phyloP scores from a whole-genome alignment of 2,113 vertebrate species.

The Cranoglanis bouderius region DNA sequence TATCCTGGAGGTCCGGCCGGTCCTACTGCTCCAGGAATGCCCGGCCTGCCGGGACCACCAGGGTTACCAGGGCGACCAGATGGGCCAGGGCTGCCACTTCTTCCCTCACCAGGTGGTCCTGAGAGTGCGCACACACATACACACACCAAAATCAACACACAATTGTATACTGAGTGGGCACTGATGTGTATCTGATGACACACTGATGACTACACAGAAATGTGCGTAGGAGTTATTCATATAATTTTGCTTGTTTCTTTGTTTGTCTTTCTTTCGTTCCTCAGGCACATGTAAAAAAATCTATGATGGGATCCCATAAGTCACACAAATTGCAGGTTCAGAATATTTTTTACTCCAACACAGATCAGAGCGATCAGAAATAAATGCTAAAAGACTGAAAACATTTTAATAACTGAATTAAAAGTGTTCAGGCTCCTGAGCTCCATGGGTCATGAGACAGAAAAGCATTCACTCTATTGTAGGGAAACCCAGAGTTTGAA shows the following conservation, averaged over 20 bases:
- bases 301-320: not conserved
- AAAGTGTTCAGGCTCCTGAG: not conserved
- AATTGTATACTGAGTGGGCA: not conserved
- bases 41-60: conserved; percentile 81
- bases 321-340: not conserved
- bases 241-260: not conserved
- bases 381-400: not conserved
- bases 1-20: conserved; percentile 87
- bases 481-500: not conserved
- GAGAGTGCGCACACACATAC: conserved; percentile 6
- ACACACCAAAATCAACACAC: not conserved
- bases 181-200: not conserved
- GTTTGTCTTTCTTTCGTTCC: not conserved
- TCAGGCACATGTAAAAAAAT: not conserved
- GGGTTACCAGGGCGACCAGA: conserved; percentile 87
- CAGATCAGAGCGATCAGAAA: not conserved
- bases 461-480: not conserved
- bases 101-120: conserved; percentile 89
- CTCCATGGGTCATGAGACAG: not conserved
- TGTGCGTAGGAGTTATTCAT: too few species aligned
- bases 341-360: not conserved
- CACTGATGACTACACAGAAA: not conserved
- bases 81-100: conserved; percentile 82
- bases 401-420: not conserved
- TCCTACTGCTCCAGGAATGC: conserved; percentile 82